A percentile compares a stretch with the other conserved stretches of the same genome.
phyloP scores from a whole-genome alignment of 1,140 invertebrate species.

The Phymastichus coffea region DNA sequence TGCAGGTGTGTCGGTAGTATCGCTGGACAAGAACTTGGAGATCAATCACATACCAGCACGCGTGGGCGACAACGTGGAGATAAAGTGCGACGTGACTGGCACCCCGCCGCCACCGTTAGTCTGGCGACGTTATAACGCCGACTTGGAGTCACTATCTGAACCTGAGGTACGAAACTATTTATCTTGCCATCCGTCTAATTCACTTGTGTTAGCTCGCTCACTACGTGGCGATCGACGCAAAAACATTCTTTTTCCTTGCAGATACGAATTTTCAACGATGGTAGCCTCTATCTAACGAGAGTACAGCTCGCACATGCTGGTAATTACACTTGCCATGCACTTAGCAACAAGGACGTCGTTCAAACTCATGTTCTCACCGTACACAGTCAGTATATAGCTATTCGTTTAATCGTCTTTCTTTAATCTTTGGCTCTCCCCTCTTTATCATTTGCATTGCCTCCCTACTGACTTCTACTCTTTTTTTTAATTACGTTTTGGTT shows the following conservation, averaged over 20 bases:
- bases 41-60: constrained; percentile 68
- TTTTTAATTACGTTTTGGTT: background rate
- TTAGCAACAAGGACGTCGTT: constrained; percentile 71
- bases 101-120: constrained; percentile 70
- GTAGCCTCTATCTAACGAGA: constrained; percentile 73
- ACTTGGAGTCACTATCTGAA: constrained; percentile 65
- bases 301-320: constrained; percentile 76
- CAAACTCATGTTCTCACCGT: constrained; percentile 77
- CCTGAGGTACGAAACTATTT: constrained; percentile 55
- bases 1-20: constrained; percentile 71
- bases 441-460: background rate
- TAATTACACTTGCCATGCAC: constrained; percentile 79
- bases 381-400: constrained; percentile 65
- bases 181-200: too few relatives aligned
- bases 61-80: constrained; percentile 77
- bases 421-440: too few relatives aligned
- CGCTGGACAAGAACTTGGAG: constrained; percentile 73
- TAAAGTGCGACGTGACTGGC: constrained; percentile 76
- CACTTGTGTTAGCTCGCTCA: too few relatives aligned
- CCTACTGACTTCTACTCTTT: background rate
- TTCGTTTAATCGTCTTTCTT: constrained; percentile 1
- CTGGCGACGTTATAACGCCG: constrained; percentile 71
- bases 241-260: too few relatives aligned
- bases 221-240: too few relatives aligned
- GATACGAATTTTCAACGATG: constrained; percentile 70